Evolutionary conservation across 2,888 invertebrate genomes (phyloP).

Genomic region (Chrysolina haemoptera): DNA sequence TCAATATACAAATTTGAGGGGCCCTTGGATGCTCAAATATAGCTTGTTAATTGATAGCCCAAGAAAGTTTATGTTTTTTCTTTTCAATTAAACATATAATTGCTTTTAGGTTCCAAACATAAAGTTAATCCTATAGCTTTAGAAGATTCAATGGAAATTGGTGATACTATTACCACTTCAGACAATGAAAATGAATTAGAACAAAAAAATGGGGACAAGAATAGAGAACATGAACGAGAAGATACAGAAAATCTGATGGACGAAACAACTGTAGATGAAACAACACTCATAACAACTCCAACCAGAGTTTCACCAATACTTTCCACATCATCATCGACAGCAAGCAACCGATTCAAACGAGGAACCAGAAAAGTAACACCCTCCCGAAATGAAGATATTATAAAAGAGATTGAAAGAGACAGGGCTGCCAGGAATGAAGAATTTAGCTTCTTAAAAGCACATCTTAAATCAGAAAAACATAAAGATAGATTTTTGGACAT

Average conservation of each 20-base stretch:
- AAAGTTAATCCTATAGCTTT: constrained; percentile 9
- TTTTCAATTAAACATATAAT: not conserved
- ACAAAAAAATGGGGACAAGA: not conserved
- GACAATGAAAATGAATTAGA: constrained; percentile 15
- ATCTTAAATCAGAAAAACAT: not conserved
- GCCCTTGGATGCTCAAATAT: too few relatives aligned
- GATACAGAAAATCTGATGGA: not conserved
- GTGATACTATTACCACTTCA: not conserved
- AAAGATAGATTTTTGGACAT: not conserved
- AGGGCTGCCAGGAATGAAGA: not conserved
- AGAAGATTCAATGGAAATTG: constrained; percentile 17
- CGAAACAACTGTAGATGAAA: not conserved
- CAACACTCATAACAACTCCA: not conserved
- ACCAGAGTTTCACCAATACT: too few relatives aligned
- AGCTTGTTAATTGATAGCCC: too few relatives aligned
- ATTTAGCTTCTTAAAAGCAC: not conserved
- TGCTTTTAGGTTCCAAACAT: not conserved
- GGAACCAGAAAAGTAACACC: not conserved
- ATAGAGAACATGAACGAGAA: not conserved
- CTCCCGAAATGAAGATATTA: not conserved
- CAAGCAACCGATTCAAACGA: not conserved
- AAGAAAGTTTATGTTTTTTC: not conserved
- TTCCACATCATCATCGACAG: not conserved
- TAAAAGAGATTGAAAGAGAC: not conserved
- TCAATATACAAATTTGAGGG: too few relatives aligned